Base-by-base conservation (phyloP, 2,113 vertebrate genomes). In the Hippocampus zosterae region DNA sequence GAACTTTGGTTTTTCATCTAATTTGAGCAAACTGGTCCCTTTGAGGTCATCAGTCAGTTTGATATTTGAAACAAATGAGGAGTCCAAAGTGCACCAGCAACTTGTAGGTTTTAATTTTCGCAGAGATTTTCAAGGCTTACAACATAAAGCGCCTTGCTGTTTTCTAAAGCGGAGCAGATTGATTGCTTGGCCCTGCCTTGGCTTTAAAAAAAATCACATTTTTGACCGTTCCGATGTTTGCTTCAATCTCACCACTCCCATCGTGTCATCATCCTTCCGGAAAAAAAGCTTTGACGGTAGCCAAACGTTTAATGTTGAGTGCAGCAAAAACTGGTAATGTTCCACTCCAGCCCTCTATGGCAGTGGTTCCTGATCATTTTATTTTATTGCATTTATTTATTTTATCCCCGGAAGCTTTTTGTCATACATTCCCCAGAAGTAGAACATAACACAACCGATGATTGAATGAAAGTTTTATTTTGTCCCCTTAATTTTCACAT, bases 1-100 rank as follows among this genome's bases (percentile, higher is more conserved):
- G 16, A n/a, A 67, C 27, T 65, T 67, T n/a, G 25, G 19, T 53
- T 50, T 33, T 53, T 67, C 65, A 53, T 67, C 50, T 67, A 46
- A 65, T 65, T 65, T 65, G 63, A 65, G 25, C 41, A 46, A 65
- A 65, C 21, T 27, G 13, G 42, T 46, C 42, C 23, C 42, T 46
- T 65, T 65, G 63, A 46, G n/a, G 42, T 33, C 15, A 7, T 64
- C 44, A 44, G 4, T 63, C 9, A 7, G 61, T 52, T 52, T 67
- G 27, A 53, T 67, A 67, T 67, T 53, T 37, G 18, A 52, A 67
- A 52, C 46, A 52, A 67, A 67, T 11, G 12, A 40, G 27, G 23
- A 67, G 65, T 52, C 19, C 65, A 67, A 67, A 52, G 48, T 53
- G 65, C 65, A 67, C 27, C 10, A 3, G 48, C 37, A 53, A n/a